Percentiles rank a stretch among this genome's conserved stretches.
Evolutionary conservation across 2,797 vertebrate genomes (phyloP).

Genomic region (Micropoecilia bifurca): DNA sequence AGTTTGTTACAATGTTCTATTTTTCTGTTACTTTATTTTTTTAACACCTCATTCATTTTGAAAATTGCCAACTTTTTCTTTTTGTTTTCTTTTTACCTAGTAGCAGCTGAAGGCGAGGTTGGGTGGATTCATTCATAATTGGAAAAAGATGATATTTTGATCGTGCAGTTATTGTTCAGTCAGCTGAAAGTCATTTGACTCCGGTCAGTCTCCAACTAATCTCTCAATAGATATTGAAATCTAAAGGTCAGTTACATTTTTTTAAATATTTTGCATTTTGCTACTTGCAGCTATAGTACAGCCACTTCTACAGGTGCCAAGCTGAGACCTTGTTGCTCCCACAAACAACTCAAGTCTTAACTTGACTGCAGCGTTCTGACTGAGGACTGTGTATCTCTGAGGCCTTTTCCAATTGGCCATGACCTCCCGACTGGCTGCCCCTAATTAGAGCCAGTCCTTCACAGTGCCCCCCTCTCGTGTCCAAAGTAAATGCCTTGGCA

Average conservation of each 20-base stretch:
- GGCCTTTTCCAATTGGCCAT: slow-evolving; percentile 61
- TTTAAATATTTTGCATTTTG: background rate
- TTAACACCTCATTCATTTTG: background rate
- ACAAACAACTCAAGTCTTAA: slow-evolving; percentile 51
- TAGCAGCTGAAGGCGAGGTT: background rate
- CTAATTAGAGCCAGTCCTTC: slow-evolving; percentile 74
- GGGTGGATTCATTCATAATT: background rate
- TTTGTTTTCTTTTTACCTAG: too few species aligned
- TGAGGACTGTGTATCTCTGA: slow-evolving; percentile 53
- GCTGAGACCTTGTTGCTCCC: slow-evolving; percentile 38
- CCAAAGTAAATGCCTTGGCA: slow-evolving; percentile 78
- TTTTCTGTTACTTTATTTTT: background rate
- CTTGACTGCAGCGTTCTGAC: slow-evolving; percentile 26
- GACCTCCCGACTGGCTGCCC: slow-evolving; percentile 73
- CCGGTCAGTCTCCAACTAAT: background rate
- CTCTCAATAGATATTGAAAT: background rate
- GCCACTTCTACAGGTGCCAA: slow-evolving; percentile 25
- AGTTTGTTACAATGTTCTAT: background rate
- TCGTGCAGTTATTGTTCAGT: background rate
- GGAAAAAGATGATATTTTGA: background rate
- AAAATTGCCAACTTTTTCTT: background rate
- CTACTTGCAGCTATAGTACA: background rate
- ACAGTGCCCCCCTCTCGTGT: slow-evolving; percentile 68
- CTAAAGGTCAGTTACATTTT: background rate
- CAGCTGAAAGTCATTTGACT: background rate